These are phyloP conservation scores for Mus caroli DNA, from an alignment of 2,797 vertebrate genomes.

Conservation along the genomic window DNA sequence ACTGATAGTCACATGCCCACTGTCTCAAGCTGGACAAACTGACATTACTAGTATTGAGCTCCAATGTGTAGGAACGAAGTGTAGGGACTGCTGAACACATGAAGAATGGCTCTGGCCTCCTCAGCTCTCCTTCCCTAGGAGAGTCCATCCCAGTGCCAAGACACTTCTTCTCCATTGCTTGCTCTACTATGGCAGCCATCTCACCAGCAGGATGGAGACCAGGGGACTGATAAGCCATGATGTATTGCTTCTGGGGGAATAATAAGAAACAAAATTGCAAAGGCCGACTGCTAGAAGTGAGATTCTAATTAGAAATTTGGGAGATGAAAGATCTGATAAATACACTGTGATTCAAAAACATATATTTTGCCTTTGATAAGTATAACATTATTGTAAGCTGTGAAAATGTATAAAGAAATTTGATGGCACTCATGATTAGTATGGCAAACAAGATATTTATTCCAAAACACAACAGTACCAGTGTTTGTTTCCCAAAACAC, in stretches of 20 bases:
- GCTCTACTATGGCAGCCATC: not conserved
- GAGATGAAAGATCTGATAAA: not conserved
- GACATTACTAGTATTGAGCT: not conserved
- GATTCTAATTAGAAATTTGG: not conserved
- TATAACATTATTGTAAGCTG: not conserved
- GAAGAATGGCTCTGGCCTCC: not conserved
- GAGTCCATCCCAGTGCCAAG: too few relatives aligned
- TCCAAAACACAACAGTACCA: not conserved
- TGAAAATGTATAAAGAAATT: not conserved
- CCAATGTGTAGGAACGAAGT: not conserved
- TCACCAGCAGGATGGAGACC: not conserved
- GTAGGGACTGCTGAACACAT: not conserved
- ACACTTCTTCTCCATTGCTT: not conserved
- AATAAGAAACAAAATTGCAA: not conserved
- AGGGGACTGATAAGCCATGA: not conserved
- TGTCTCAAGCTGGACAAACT: not conserved
- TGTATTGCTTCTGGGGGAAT: not conserved
- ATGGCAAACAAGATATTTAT: not conserved
- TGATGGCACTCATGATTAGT: not conserved
- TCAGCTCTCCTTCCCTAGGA: not conserved
- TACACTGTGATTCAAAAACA: not conserved
- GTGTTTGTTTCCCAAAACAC: slow-evolving; percentile 5
- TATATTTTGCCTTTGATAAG: not conserved
- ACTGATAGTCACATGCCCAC: not conserved
- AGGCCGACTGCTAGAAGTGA: not conserved